A percentile compares a stretch with the other conserved stretches of the same genome.
Evolutionary conservation across 2,113 vertebrate genomes (phyloP).

Genomic region (Ctenodactylus gundi): DNA sequence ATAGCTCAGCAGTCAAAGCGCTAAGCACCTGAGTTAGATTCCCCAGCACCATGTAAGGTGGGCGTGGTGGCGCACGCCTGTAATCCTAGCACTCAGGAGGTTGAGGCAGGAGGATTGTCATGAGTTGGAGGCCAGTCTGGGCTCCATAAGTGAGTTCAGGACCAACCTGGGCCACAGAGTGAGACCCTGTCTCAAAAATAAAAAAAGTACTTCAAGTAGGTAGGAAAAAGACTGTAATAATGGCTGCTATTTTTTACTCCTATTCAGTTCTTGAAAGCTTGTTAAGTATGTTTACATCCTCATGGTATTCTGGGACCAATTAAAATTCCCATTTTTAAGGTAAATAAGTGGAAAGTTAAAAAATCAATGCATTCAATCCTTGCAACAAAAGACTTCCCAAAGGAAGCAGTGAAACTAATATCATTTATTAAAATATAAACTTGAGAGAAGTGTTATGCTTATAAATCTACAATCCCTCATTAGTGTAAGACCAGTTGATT

Average conservation of each 20-base stretch:
- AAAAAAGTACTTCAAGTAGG: neutral
- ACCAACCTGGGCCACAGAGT: too few relatives aligned
- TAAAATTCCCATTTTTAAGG: neutral
- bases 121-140: too few relatives aligned
- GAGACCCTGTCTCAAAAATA: too few relatives aligned
- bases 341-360: neutral
- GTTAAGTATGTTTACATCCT: neutral
- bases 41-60: too few relatives aligned
- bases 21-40: too few relatives aligned
- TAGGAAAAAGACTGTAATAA: neutral
- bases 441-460: neutral
- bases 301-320: neutral
- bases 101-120: too few relatives aligned
- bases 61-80: too few relatives aligned
- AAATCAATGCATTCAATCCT: neutral
- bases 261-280: slow-evolving; percentile 25
- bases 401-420: slow-evolving; percentile 22
- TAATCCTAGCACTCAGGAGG: too few relatives aligned
- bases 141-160: too few relatives aligned
- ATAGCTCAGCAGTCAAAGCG: too few relatives aligned
- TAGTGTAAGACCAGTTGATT: neutral
- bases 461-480: neutral
- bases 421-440: slow-evolving; percentile 34
- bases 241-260: neutral
- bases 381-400: neutral